Evolutionary conservation across 2,113 vertebrate species (phyloP).

Genomic region (Phoxinus phoxinus): DNA sequence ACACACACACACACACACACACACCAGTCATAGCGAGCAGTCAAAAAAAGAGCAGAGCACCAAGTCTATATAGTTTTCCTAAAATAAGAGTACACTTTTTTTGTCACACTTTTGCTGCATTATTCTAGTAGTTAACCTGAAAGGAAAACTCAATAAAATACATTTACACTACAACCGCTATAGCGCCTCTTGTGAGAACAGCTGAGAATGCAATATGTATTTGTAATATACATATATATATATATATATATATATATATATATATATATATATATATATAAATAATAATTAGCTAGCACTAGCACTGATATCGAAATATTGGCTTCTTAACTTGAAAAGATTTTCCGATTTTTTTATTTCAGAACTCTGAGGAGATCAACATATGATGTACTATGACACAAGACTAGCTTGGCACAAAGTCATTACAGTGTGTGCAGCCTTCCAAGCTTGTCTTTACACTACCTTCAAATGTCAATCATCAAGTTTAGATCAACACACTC

Average conservation of each 20-base stretch:
- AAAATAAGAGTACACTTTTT: neutral
- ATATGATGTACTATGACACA: neutral
- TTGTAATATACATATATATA: neutral
- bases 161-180: too few species aligned
- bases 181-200: too few species aligned
- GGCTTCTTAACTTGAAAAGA: neutral
- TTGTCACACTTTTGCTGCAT: too few species aligned
- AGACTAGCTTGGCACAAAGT: conserved; percentile 11
- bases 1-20: too few species aligned
- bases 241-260: too few species aligned
- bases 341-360: neutral
- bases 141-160: too few species aligned
- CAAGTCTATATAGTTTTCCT: neutral
- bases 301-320: neutral
- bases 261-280: neutral
- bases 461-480: neutral
- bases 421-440: neutral
- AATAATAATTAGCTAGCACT: neutral
- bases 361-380: neutral
- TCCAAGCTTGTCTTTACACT: neutral
- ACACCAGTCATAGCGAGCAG: neutral
- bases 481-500: neutral
- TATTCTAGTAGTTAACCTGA: too few species aligned
- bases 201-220: too few species aligned
- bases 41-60: neutral